Evolutionary conservation across 2,888 invertebrate species (phyloP).

Genomic region (Trichogramma dendrolimi): DNA sequence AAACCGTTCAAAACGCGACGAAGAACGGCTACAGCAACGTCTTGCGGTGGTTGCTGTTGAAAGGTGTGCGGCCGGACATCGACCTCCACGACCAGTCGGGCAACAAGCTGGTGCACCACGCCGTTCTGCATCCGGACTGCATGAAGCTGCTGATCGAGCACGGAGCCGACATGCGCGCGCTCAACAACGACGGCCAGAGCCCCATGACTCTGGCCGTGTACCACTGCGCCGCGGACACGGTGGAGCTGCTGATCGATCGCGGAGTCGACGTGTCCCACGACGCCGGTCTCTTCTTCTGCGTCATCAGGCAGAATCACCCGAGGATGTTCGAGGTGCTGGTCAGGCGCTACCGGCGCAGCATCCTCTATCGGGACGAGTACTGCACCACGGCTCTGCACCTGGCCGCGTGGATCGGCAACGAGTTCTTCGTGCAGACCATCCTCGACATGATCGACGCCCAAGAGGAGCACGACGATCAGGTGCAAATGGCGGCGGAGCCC

Average conservation of each 20-base stretch:
- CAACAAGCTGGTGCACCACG: slow-evolving; percentile 6
- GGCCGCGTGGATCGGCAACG: slow-evolving; percentile 13
- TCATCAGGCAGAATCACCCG: not conserved
- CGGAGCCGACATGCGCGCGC: slow-evolving; percentile 1
- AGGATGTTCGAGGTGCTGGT: slow-evolving; percentile 11
- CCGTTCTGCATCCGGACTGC: slow-evolving; percentile 3
- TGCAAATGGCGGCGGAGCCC: too few relatives aligned
- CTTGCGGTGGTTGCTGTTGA: slow-evolving; percentile 1
- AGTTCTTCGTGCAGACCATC: slow-evolving; percentile 2
- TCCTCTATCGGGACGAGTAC: slow-evolving; percentile 3
- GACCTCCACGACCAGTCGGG: not conserved
- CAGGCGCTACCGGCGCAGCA: not conserved
- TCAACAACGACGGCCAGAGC: not conserved
- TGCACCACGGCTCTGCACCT: slow-evolving; percentile 17
- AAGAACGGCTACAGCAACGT: slow-evolving; percentile 13
- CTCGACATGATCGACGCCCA: not conserved
- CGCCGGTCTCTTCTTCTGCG: slow-evolving; percentile 3
- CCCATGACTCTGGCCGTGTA: slow-evolving; percentile 12
- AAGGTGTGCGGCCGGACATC: not conserved
- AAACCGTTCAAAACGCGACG: slow-evolving; percentile 5
- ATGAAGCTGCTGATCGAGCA: slow-evolving; percentile 3
- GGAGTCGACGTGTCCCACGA: not conserved
- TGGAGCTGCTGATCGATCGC: slow-evolving; percentile 9
- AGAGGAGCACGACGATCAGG: too few relatives aligned
- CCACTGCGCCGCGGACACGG: slow-evolving; percentile 2